These are phyloP conservation scores for Typhlichthys subterraneus DNA, from an alignment of 2,797 vertebrate genomes.

Conservation along the genomic window DNA sequence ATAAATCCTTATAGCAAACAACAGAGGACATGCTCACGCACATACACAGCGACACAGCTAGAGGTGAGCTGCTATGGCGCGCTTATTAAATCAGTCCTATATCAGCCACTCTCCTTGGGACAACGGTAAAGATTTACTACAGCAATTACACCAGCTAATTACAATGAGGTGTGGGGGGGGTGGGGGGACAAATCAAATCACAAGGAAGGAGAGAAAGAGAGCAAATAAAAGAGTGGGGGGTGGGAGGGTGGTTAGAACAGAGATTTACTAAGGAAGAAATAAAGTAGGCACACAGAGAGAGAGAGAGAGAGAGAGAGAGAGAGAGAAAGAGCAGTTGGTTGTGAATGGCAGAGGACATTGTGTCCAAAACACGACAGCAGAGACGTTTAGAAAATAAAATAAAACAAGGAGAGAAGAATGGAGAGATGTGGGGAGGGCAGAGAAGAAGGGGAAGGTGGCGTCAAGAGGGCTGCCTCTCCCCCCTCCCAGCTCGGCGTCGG, in stretches of 20 bases:
- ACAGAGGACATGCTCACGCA: constrained; percentile 62
- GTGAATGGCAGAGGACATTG: no score
- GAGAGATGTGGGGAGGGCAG: not conserved
- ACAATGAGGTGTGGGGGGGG: constrained; percentile 62
- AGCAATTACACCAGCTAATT: constrained; percentile 82
- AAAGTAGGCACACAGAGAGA: constrained; percentile 20
- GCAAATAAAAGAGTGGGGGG: constrained; percentile 61
- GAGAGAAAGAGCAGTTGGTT: constrained; percentile 7
- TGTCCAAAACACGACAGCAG: no score
- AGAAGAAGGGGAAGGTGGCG: no score
- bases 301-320: not conserved
- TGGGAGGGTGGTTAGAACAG: not conserved
- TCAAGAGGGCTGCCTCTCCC: no score
- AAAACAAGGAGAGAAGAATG: not conserved
- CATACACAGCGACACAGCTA: constrained; percentile 30
- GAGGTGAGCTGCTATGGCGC: constrained; percentile 67
- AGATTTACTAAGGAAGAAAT: constrained; percentile 39
- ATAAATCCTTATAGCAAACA: constrained; percentile 74
- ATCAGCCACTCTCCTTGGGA: constrained; percentile 79
- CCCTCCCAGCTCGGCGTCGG: no score
- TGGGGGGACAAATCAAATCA: constrained; percentile 37
- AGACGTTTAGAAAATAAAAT: no score
- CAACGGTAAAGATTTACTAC: constrained; percentile 80
- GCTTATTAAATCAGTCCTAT: constrained; percentile 82
- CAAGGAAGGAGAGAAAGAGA: constrained; percentile 64